These are phyloP conservation scores for Caenorhabditis becei DNA, from an alignment of 2,888 invertebrate species.

Conservation along the genomic window DNA sequence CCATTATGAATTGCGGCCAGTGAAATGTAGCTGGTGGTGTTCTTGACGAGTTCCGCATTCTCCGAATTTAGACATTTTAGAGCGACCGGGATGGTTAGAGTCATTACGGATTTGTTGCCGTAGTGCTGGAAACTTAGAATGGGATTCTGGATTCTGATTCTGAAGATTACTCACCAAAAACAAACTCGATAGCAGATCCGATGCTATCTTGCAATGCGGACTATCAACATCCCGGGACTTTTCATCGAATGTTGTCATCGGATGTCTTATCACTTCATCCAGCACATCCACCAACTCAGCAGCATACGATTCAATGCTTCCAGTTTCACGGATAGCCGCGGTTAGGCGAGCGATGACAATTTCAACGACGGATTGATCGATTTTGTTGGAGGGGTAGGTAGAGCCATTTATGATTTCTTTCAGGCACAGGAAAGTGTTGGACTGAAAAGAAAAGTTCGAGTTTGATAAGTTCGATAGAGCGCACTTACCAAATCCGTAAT, in stretches of 20 bases:
- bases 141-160: neutral
- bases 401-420: constrained; percentile 89
- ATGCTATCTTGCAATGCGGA: constrained; percentile 96
- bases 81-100: constrained; percentile 90
- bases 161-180: constrained; percentile 87
- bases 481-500: constrained; percentile 84
- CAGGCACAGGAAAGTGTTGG: constrained; percentile 87
- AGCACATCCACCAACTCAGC: constrained; percentile 89
- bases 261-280: constrained; percentile 91
- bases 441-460: constrained; percentile 66
- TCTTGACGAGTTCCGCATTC: constrained; percentile 91
- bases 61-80: constrained; percentile 86
- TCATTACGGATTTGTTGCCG: constrained; percentile 88
- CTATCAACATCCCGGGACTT: constrained; percentile 90
- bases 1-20: constrained; percentile 94
- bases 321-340: constrained; percentile 91
- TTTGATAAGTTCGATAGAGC: neutral
- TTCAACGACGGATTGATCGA: constrained; percentile 91
- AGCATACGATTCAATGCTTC: constrained; percentile 91
- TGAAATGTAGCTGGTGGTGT: constrained; percentile 92
- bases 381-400: constrained; percentile 88
- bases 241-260: constrained; percentile 61
- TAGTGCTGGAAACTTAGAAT: constrained; percentile 85
- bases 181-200: constrained; percentile 94
- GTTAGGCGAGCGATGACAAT: constrained; percentile 94